Conservation (phyloP, 2,797 vertebrate genomes). For the Spea hammondii region DNA sequence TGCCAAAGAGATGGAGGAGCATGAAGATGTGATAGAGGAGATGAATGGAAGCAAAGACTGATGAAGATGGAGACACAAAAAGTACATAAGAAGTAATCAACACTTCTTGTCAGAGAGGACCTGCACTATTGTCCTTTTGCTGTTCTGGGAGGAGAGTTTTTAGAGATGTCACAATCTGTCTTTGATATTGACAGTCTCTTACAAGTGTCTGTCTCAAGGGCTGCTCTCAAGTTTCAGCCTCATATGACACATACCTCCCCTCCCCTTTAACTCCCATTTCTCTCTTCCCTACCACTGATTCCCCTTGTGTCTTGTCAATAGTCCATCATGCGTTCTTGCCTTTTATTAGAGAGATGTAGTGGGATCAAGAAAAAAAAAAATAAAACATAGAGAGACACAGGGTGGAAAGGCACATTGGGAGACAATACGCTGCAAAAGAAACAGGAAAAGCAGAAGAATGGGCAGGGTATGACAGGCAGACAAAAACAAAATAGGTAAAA, state of each 20-base stretch:
- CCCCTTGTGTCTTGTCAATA: background rate
- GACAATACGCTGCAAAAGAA: background rate
- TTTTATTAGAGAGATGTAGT: background rate
- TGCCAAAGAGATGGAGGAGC: background rate
- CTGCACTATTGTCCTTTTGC: slow-evolving; percentile 16
- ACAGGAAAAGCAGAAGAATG: background rate
- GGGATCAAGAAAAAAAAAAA: background rate
- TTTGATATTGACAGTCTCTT: slow-evolving; percentile 42
- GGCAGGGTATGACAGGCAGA: too few species aligned
- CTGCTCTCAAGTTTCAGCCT: slow-evolving; percentile 24
- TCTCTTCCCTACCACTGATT: background rate
- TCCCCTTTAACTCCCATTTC: too few species aligned
- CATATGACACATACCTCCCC: slow-evolving; percentile 7
- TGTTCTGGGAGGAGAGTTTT: slow-evolving; percentile 31
- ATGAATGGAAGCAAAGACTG: too few species aligned
- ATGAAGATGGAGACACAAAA: too few species aligned
- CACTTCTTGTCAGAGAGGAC: background rate
- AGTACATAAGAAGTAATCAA: background rate
- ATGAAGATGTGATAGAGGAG: too few species aligned
- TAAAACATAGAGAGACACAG: background rate
- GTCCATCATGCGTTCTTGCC: background rate
- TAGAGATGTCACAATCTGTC: slow-evolving; percentile 44
- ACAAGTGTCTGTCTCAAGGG: slow-evolving; percentile 38
- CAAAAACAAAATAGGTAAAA: too few species aligned
- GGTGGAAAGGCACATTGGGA: background rate